Percentiles rank a stretch among this genome's conserved stretches.
phyloP scores from a whole-genome alignment of 2,888 invertebrate species.

The Epiblema foenella region DNA sequence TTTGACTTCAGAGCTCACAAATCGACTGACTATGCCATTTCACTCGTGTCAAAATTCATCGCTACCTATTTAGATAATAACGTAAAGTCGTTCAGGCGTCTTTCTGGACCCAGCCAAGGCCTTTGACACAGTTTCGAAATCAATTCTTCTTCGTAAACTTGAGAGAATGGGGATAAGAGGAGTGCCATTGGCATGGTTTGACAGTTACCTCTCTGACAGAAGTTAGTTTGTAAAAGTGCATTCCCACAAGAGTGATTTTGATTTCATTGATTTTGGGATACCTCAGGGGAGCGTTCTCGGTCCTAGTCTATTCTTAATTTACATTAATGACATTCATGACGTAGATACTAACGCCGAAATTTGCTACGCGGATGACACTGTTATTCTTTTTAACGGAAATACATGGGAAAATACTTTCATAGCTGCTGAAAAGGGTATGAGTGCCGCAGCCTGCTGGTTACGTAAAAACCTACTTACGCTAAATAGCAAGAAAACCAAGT shows the following conservation, averaged over 20 bases:
- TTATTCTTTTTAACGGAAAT: background rate
- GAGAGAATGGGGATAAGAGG: too few relatives aligned
- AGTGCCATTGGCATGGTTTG: background rate
- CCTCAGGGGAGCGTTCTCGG: slow-evolving; percentile 1
- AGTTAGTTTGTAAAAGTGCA: background rate
- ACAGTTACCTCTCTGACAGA: background rate
- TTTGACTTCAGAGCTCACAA: too few relatives aligned
- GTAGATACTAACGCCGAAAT: background rate
- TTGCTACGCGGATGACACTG: slow-evolving; percentile 1
- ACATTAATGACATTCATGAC: slow-evolving; percentile 3
- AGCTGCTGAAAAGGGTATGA: background rate
- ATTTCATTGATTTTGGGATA: background rate
- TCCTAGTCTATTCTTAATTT: background rate
- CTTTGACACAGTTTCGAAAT: too few relatives aligned
- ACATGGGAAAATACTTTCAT: background rate
- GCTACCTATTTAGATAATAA: background rate
- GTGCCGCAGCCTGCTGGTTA: background rate
- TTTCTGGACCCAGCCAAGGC: background rate
- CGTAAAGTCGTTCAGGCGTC: background rate
- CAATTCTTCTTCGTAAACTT: too few relatives aligned
- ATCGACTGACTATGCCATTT: too few relatives aligned
- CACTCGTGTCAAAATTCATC: too few relatives aligned
- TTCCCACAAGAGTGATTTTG: background rate
- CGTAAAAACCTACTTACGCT: background rate
- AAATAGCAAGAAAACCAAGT: background rate